Conservation (phyloP, 2,797 vertebrate genomes). For the Loris lydekkerianus region DNA sequence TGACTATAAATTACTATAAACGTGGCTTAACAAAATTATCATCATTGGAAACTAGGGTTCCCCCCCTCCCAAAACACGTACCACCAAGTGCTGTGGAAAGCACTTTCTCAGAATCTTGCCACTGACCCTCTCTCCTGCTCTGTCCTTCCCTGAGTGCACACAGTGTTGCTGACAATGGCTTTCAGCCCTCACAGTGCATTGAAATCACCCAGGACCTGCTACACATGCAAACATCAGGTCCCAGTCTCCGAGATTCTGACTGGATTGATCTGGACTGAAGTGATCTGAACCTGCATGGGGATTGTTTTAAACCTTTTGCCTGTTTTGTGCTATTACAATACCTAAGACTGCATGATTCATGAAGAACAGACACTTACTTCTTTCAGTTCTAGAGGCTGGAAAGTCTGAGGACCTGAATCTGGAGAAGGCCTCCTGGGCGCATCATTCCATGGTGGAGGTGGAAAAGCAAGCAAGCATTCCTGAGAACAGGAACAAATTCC, state of each 20-base stretch:
- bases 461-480: neutral
- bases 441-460: neutral
- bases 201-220: neutral
- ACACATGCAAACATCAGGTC: neutral
- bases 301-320: neutral
- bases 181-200: neutral
- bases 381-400: neutral
- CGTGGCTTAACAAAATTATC: neutral
- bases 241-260: neutral
- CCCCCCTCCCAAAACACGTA: neutral
- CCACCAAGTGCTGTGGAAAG: neutral
- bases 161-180: rapidly evolving
- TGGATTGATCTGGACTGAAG: neutral
- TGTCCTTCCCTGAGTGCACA: neutral
- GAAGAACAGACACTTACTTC: neutral
- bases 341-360: neutral
- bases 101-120: neutral
- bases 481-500: neutral
- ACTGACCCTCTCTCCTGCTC: neutral
- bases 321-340: neutral
- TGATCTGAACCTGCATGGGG: too few species aligned
- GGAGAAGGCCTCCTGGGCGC: neutral
- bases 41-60: neutral
- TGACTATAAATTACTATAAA: neutral
- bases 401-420: neutral